A percentile compares a stretch with the other conserved stretches of the same genome.
Conservation (phyloP, 2,797 vertebrate genomes). For the Dermochelys coriacea region DNA sequence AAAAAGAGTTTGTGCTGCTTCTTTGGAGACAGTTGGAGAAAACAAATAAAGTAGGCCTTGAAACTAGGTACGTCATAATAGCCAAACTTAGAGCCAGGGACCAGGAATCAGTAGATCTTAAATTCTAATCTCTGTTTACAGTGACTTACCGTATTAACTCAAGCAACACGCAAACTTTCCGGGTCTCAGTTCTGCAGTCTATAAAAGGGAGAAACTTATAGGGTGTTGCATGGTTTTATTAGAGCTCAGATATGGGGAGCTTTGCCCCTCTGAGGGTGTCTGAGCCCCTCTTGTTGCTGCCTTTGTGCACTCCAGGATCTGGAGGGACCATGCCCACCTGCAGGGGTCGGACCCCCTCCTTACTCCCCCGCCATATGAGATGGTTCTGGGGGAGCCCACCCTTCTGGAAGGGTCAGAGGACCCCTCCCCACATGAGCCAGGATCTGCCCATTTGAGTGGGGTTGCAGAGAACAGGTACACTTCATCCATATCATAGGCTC, state of each 20-base stretch:
- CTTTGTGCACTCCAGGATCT: too few relatives aligned
- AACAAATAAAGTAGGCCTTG: neutral
- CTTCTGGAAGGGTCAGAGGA: too few relatives aligned
- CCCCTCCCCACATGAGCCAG: too few relatives aligned
- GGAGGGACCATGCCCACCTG: too few relatives aligned
- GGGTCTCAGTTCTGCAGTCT: neutral
- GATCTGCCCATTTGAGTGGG: too few relatives aligned
- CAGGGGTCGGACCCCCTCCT: too few relatives aligned
- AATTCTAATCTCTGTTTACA: neutral
- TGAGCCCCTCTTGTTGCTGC: too few relatives aligned
- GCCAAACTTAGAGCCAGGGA: neutral
- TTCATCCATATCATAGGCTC: too few relatives aligned
- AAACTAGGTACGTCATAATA: neutral
- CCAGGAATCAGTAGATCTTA: neutral
- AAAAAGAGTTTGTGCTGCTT: neutral
- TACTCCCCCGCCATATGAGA: too few relatives aligned
- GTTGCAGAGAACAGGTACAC: too few relatives aligned
- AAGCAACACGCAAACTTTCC: neutral
- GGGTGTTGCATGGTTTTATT: conserved; percentile 24
- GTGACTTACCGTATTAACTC: neutral
- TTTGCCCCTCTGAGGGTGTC: too few relatives aligned
- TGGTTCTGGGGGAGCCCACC: too few relatives aligned
- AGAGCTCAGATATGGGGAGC: neutral
- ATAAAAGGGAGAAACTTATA: conserved; percentile 44
- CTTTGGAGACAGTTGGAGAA: neutral